A percentile compares a stretch with the other conserved stretches of the same genome.
phyloP scores from a whole-genome alignment of 2,113 vertebrate species.

The Carassius carassius region DNA sequence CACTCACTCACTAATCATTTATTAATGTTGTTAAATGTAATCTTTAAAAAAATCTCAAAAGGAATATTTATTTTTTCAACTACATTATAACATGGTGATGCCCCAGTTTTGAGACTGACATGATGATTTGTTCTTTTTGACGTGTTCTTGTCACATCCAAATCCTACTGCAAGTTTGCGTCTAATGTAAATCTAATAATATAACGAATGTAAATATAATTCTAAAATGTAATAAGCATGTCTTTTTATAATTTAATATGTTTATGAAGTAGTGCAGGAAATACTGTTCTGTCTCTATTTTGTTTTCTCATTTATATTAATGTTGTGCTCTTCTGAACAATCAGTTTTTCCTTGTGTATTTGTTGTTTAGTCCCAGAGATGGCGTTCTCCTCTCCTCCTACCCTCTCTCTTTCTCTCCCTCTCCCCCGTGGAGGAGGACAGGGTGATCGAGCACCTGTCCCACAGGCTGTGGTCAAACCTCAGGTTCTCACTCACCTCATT shows the following conservation, averaged over 20 bases:
- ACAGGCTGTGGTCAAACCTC: slow-evolving; percentile 97
- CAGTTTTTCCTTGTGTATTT: not conserved
- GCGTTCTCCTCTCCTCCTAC: slow-evolving; percentile 73
- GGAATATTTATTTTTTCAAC: no score
- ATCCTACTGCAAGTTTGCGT: no score
- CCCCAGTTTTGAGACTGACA: no score
- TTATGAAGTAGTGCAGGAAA: not conserved
- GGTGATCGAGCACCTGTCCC: slow-evolving; percentile 84
- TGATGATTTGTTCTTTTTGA: no score
- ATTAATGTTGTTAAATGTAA: no score
- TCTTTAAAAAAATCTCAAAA: no score
- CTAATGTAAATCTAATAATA: no score
- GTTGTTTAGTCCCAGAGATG: slow-evolving; percentile 56
- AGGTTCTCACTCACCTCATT: slow-evolving; percentile 97
- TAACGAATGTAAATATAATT: no score
- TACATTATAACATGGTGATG: no score
- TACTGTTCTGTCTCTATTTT: not conserved
- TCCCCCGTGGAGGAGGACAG: slow-evolving; percentile 71
- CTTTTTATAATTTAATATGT: not conserved
- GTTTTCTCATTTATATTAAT: not conserved
- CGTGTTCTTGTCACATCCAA: no score
- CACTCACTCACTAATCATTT: no score
- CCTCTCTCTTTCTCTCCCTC: slow-evolving; percentile 69
- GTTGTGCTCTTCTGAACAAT: slow-evolving; percentile 2
- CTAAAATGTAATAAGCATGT: no score